Evolutionary conservation across 2,888 invertebrate species (phyloP), one percentile per base, ranked within the genome.

Genomic region (Drosophila leonis): DNA sequence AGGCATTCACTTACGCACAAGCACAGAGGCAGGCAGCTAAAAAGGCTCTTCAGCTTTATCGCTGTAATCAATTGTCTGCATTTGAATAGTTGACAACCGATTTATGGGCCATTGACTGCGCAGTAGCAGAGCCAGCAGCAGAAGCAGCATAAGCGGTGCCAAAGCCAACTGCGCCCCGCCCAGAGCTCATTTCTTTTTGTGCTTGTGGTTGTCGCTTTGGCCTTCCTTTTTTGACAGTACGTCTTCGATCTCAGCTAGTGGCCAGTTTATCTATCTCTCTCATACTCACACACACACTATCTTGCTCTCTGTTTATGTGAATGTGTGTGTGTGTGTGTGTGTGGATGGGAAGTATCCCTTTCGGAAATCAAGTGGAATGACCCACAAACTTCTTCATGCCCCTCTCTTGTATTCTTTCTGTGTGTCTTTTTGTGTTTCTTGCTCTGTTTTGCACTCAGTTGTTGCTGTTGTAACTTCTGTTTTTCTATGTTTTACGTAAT

Each of bases 341-440:
- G 42, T 66, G 51, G 65, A 18, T 59, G 60, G 62, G 57, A 72
- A 75, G 82, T 84, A 83, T 84, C 88, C 86, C 86, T 86, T 90
- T 81, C 80, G 88, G 80, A 88, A 91, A 83, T 90, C 90, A 90
- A 90, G 90, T 90, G 90, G 88, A 90, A 90, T 90, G 90, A 90
- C 90, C 90, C 83, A 80, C 83, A 79, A 78, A 63, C 60, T 72
- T 68, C 33, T 33, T 24, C 18, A n/a, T 1, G 20, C 29, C 27
- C 33, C 54, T 12, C 48, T 33, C 60, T 3, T 18, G 5, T 7
- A 6, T 3, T 60, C 39, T 31, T 13, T 35, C 44, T 57, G 51
- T 57, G 51, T 65, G 64, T 61, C 33, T 62, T 56, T 73, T 44
- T 49, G 42, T 39, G 60, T 54, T 65, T 49, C 44, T 55, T 64